phyloP scores from a whole-genome alignment of 1,140 invertebrate genomes.

The Cotesia glomerata region DNA sequence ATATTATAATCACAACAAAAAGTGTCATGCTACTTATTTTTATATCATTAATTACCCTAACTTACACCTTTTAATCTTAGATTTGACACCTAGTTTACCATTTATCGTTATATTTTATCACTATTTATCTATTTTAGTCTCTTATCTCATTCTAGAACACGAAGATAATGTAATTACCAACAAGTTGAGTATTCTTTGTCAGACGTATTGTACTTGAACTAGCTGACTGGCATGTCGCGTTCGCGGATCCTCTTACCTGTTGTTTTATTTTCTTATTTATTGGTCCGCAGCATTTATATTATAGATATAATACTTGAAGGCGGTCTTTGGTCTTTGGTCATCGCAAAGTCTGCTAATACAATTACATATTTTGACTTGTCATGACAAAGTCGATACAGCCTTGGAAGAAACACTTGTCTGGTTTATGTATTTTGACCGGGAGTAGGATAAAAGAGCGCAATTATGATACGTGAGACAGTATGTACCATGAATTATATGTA shows the following conservation, averaged over 20 bases:
- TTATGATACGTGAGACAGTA: too few relatives aligned
- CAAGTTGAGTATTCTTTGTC: neutral
- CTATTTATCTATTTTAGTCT: neutral
- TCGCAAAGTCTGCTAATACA: neutral
- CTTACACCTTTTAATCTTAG: neutral
- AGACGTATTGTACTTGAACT: neutral
- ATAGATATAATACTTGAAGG: too few relatives aligned
- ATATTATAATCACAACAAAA: neutral
- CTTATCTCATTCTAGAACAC: neutral
- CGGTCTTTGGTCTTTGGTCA: too few relatives aligned
- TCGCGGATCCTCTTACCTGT: too few relatives aligned
- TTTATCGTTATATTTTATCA: neutral
- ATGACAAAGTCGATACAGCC: neutral
- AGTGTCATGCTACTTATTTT: slow-evolving; percentile 1
- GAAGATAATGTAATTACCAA: neutral
- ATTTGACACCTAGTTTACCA: too few relatives aligned
- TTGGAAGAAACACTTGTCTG: neutral
- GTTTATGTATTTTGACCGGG: too few relatives aligned
- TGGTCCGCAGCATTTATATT: too few relatives aligned
- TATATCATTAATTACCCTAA: neutral
- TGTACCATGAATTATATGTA: too few relatives aligned
- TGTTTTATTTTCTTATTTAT: too few relatives aligned
- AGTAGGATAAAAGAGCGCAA: too few relatives aligned
- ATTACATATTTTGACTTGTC: neutral
- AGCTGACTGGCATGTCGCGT: neutral